phyloP scores from a whole-genome alignment of 2,888 invertebrate genomes.

The Lysandra coridon region DNA sequence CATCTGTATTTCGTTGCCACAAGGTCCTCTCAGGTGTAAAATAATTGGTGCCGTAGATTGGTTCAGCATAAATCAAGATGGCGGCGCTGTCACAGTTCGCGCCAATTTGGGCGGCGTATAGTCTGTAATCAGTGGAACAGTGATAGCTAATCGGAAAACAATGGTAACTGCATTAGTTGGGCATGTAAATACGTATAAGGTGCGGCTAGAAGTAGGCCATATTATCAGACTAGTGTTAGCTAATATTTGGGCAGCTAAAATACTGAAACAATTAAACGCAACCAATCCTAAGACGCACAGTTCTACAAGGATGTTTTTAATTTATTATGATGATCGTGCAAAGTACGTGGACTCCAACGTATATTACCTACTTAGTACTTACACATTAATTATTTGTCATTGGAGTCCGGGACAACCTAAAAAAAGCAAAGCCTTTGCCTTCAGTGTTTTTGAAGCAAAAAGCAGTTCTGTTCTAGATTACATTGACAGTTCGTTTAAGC shows the following conservation, averaged over 20 bases:
- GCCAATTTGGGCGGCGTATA: neutral
- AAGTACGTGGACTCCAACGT: too few relatives aligned
- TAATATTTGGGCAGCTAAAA: neutral
- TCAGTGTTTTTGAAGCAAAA: too few relatives aligned
- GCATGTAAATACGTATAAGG: neutral
- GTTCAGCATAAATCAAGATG: constrained; percentile 19
- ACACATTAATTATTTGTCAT: too few relatives aligned
- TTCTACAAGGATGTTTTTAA: too few relatives aligned
- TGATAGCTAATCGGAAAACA: constrained; percentile 3
- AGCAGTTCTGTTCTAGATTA: too few relatives aligned
- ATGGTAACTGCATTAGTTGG: neutral
- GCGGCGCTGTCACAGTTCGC: constrained; percentile 33
- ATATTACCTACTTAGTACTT: too few relatives aligned
- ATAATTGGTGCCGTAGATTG: neutral
- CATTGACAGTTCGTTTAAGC: too few relatives aligned
- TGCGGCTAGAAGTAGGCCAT: neutral
- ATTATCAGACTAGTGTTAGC: neutral
- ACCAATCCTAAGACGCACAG: too few relatives aligned
- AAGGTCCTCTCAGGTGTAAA: neutral
- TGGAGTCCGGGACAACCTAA: too few relatives aligned
- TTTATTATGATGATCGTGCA: too few relatives aligned
- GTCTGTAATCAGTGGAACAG: constrained; percentile 9
- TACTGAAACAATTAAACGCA: too few relatives aligned
- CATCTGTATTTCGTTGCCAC: neutral
- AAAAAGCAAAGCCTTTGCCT: too few relatives aligned